Evolutionary conservation across 2,888 invertebrate species (phyloP).

Genomic region (Melipona beecheii): DNA sequence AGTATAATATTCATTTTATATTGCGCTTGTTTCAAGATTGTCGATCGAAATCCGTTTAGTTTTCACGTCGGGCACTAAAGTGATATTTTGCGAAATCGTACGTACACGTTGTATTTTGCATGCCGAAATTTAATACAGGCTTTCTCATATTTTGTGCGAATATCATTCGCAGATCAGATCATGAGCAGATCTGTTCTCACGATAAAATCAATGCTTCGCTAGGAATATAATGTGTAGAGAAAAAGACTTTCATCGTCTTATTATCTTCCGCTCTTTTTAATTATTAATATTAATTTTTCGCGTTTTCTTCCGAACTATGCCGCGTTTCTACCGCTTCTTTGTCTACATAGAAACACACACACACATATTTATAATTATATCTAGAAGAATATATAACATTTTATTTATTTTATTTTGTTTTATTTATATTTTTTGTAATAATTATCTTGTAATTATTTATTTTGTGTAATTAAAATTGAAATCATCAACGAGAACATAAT

Average conservation of each 20-base stretch:
- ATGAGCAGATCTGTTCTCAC: slow-evolving; percentile 39
- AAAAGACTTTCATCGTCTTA: slow-evolving; percentile 50
- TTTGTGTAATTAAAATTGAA: neutral
- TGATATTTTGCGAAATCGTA: neutral
- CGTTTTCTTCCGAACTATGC: slow-evolving; percentile 5
- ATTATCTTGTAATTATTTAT: neutral
- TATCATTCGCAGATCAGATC: too few relatives aligned
- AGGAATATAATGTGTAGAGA: slow-evolving; percentile 23
- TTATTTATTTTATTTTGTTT: neutral
- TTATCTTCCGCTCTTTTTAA: slow-evolving; percentile 48
- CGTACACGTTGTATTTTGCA: neutral
- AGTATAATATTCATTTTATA: neutral
- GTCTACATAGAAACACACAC: neutral
- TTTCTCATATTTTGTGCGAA: slow-evolving; percentile 23
- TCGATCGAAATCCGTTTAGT: neutral
- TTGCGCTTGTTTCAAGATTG: neutral
- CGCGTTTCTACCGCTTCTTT: slow-evolving; percentile 5
- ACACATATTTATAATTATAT: neutral
- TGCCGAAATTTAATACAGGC: neutral
- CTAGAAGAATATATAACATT: neutral
- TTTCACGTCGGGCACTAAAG: neutral
- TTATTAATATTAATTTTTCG: slow-evolving; percentile 36
- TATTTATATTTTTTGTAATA: neutral
- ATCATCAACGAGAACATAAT: too few relatives aligned
- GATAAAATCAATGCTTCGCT: slow-evolving; percentile 32